Evolutionary conservation across 2,888 invertebrate genomes (phyloP).

Genomic region (Torymus tubicola): DNA sequence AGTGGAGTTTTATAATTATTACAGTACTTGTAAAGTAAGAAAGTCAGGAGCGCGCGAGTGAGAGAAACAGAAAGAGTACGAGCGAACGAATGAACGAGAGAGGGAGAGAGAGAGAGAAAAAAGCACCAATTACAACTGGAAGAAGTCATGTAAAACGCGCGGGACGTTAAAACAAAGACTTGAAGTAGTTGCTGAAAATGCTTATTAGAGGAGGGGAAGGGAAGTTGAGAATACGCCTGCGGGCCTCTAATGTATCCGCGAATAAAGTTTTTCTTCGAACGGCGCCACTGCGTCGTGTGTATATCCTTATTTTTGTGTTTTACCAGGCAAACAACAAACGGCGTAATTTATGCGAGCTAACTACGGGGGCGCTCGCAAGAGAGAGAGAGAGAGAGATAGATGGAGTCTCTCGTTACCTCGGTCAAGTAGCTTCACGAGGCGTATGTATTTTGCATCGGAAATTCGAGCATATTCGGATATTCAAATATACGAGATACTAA

Average conservation of each 20-base stretch:
- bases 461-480: constrained; percentile 29
- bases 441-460: constrained; percentile 33
- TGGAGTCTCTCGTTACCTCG: constrained; percentile 18
- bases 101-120: constrained; percentile 9
- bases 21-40: constrained; percentile 50
- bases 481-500: constrained; percentile 39
- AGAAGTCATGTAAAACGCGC: constrained; percentile 42
- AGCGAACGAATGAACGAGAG: too few relatives aligned
- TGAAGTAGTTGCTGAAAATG: constrained; percentile 29
- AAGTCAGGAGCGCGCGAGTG: not conserved
- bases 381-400: too few relatives aligned
- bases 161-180: constrained; percentile 5
- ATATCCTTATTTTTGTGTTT: constrained; percentile 8
- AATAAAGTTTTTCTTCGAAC: constrained; percentile 17
- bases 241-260: constrained; percentile 17
- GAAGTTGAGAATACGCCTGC: not conserved
- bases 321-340: not conserved
- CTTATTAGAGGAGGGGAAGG: constrained; percentile 28
- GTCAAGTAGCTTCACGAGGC: constrained; percentile 36
- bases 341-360: not conserved
- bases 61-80: not conserved
- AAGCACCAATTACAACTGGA: constrained; percentile 44
- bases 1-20: constrained; percentile 61
- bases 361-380: not conserved
- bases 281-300: not conserved